A percentile compares a stretch with the other conserved stretches of the same genome.
Conservation (phyloP, 2,888 invertebrate species). For the Archips xylosteana region DNA sequence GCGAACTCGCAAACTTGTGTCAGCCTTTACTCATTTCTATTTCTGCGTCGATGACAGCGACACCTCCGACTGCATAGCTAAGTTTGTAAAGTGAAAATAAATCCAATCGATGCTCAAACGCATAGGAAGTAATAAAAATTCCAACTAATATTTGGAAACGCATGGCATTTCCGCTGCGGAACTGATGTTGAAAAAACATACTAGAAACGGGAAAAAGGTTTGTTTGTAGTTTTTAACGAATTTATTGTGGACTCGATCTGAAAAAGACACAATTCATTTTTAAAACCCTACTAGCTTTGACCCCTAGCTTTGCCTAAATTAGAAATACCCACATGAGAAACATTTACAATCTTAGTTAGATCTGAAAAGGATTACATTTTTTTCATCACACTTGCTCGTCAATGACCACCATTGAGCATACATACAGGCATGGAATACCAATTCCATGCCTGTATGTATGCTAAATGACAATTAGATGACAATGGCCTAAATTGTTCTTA, state of each 20-base stretch:
- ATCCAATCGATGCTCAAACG: conserved; percentile 34
- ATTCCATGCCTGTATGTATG: too few relatives aligned
- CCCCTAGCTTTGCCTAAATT: too few relatives aligned
- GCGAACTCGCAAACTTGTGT: not conserved
- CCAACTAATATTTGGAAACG: conserved; percentile 58
- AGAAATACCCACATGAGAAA: too few relatives aligned
- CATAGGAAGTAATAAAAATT: conserved; percentile 71
- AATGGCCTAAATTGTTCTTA: too few relatives aligned
- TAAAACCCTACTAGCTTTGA: too few relatives aligned
- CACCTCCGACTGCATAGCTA: conserved; percentile 10
- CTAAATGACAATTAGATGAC: too few relatives aligned
- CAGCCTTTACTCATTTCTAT: not conserved
- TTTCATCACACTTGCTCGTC: too few relatives aligned
- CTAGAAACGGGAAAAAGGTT: conserved; percentile 7
- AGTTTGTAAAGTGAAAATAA: conserved; percentile 17
- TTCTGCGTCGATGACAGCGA: not conserved
- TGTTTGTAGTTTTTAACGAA: not conserved
- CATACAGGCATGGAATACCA: too few relatives aligned
- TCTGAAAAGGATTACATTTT: too few relatives aligned
- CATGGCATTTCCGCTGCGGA: conserved; percentile 43
- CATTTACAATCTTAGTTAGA: too few relatives aligned
- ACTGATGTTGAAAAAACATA: conserved; percentile 12
- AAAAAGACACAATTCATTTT: too few relatives aligned
- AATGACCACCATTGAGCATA: too few relatives aligned
- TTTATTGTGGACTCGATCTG: not conserved